Evolutionary conservation across 1,140 invertebrate species (phyloP).

Genomic region (Xylocopa sonorina): DNA sequence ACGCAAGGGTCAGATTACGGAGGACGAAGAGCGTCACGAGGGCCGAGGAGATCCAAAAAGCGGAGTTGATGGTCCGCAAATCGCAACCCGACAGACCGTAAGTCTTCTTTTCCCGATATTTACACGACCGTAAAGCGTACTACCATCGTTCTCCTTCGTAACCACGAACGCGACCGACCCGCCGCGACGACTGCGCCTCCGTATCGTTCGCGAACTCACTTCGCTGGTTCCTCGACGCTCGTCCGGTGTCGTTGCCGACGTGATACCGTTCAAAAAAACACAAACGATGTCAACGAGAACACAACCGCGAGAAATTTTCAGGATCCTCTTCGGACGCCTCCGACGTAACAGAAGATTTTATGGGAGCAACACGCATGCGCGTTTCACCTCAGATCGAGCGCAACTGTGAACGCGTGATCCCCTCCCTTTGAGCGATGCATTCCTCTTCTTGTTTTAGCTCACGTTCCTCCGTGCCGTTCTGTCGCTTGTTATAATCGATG

Average conservation of each 20-base stretch:
- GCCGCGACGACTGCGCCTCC: neutral
- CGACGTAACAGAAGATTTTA: conserved; percentile 11
- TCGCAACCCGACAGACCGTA: conserved; percentile 95
- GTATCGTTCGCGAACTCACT: neutral
- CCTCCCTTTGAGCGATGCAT: neutral
- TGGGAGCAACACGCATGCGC: conserved; percentile 53
- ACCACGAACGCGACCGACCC: too few species aligned
- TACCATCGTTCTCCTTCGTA: neutral
- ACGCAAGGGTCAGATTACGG: conserved; percentile 83
- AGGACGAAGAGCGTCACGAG: conserved; percentile 92
- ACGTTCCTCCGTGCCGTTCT: neutral
- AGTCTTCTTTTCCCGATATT: conserved; percentile 79
- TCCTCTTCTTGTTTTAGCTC: conserved; percentile 35
- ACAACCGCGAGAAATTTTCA: conserved; percentile 40
- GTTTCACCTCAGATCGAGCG: neutral
- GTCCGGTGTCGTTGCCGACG: neutral
- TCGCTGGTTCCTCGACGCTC: too few species aligned
- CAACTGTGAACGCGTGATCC: conserved; percentile 7
- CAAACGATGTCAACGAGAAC: neutral
- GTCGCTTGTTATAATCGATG: conserved; percentile 54
- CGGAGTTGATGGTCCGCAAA: conserved; percentile 89
- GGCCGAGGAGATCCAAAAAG: conserved; percentile 92
- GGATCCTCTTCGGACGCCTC: neutral
- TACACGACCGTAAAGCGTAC: conserved; percentile 17
- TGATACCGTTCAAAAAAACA: too few species aligned